A percentile compares a stretch with the other conserved stretches of the same genome.
These are phyloP conservation scores for Hippocampus kuda DNA, from an alignment of 2,797 vertebrate species.

Conservation along the genomic window DNA sequence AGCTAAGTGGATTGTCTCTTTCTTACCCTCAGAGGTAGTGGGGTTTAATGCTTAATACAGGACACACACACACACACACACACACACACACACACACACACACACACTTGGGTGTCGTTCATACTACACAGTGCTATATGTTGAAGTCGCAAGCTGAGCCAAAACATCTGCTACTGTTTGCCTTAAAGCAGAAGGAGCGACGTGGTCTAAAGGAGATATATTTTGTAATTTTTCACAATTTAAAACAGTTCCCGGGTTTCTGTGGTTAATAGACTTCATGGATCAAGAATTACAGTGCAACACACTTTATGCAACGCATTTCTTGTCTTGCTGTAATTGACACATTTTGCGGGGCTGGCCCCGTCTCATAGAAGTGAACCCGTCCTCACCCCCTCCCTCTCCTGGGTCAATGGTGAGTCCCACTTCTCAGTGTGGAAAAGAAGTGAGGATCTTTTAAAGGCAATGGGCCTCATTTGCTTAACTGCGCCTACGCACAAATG, in stretches of 20 bases:
- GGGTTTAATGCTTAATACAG: not conserved
- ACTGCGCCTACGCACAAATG: too few species aligned
- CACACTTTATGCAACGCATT: not conserved
- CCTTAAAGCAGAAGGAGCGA: not conserved
- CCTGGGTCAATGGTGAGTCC: not conserved
- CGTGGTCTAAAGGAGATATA: not conserved
- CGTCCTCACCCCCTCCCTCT: not conserved
- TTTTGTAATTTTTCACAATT: not conserved
- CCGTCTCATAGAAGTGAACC: not conserved
- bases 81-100: not conserved
- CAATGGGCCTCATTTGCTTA: too few species aligned
- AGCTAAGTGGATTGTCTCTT: conserved; percentile 4
- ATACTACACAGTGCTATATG: conserved; percentile 7
- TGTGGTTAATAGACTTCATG: not conserved
- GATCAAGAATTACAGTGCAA: not conserved
- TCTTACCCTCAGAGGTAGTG: not conserved
- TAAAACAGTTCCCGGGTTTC: not conserved
- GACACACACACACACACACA: not conserved
- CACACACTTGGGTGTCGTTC: not conserved
- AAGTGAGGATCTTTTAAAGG: not conserved
- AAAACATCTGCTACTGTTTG: conserved; percentile 25
- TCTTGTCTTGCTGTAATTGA: not conserved
- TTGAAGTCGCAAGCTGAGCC: conserved; percentile 22
- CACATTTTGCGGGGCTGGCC: not conserved
- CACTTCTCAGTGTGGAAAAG: not conserved